Conservation (phyloP, 2,113 vertebrate species). For the Boleophthalmus pectinirostris region DNA sequence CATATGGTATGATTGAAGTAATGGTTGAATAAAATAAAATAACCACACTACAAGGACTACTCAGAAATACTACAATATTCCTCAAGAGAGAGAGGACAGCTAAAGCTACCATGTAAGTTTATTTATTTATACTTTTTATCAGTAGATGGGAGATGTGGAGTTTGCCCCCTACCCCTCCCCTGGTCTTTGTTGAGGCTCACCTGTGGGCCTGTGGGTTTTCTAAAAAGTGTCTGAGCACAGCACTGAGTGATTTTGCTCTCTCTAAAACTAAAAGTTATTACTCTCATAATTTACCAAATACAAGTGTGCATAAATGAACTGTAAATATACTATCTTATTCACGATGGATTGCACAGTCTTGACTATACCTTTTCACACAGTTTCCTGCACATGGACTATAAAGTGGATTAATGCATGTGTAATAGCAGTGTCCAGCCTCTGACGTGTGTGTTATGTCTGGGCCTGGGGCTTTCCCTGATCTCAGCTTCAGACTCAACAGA, state of each 20-base stretch:
- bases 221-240: too few relatives aligned
- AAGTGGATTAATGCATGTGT: not conserved
- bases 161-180: too few relatives aligned
- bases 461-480: slow-evolving; percentile 33
- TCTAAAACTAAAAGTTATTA: not conserved
- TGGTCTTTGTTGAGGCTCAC: too few relatives aligned
- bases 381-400: not conserved
- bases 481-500: slow-evolving; percentile 68
- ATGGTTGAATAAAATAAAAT: not conserved
- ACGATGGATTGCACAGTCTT: not conserved
- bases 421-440: not conserved
- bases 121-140: too few relatives aligned
- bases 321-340: not conserved
- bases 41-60: not conserved
- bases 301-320: not conserved
- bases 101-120: too few relatives aligned
- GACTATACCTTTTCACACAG: not conserved
- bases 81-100: too few relatives aligned
- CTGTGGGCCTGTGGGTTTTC: too few relatives aligned
- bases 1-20: not conserved
- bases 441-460: slow-evolving; percentile 42
- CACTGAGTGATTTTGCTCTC: too few relatives aligned
- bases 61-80: too few relatives aligned
- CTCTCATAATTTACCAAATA: not conserved
- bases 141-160: too few relatives aligned